Base-by-base conservation (phyloP, 2,113 vertebrate species). In the Phalacrocorax aristotelis region DNA sequence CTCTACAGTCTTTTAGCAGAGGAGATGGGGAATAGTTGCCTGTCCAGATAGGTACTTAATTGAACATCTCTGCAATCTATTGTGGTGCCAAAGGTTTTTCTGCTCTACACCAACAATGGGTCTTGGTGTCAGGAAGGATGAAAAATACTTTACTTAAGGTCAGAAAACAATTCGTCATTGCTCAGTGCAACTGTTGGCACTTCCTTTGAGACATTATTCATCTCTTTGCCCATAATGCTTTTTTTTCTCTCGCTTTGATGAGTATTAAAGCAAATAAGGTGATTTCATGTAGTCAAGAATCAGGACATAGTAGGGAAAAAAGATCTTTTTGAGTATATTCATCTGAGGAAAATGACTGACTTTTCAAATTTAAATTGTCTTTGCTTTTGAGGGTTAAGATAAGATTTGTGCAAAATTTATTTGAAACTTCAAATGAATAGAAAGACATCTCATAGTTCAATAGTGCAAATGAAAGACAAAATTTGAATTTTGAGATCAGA, bases 361-460 rank as follows among this genome's bases (percentile, higher is more conserved):
- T 92, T 79, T 90, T 93, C 79, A 75, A 75, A 84, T 76, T 85
- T 77, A 49, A 74, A 60, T 84, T 86, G 70, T 85, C 75, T 85
- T 93, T 90, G 51, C 49, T 86, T 85, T 88, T 80, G 68, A 77
- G 49, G 22, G 30, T 88, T 69, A 51, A 79, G 44, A 23, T 69
- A 69, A 22, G 34, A 77, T 90, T 83, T 83, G 10, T 80, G 29
- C 27, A 89, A 88, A 93, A 83, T 74, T 88, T 86, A 44, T 38
- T 75, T 70, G 78, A 77, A 94, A 60, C n/a, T 54, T 89, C 29
- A 91, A 52, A 78, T 65, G 25, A 81, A 48, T 70, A 75, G n/a
- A 38, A 46, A 93, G 60, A 82, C 8, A 8, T 66, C 30, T 74
- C 25, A 21, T 26, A 25, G 46, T 86, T 94, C 48, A 77, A 55